Conservation (phyloP, 2,113 vertebrate species). For the Cyprichromis sp. region DNA sequence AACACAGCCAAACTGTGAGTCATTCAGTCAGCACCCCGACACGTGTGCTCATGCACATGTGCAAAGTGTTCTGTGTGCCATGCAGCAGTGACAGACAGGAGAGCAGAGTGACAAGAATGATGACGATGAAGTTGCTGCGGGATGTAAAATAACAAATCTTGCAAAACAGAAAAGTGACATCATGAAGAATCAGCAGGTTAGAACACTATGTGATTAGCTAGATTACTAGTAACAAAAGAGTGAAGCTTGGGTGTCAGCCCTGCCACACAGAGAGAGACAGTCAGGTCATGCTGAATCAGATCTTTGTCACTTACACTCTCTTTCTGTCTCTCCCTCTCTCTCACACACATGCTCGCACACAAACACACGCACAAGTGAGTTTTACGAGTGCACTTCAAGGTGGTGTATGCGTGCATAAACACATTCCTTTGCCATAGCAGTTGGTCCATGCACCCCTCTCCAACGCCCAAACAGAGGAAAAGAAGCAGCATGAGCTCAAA, state of each 20-base stretch:
- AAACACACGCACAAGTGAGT: slow-evolving; percentile 18
- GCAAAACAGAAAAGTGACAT: slow-evolving; percentile 46
- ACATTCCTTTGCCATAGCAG: slow-evolving; percentile 66
- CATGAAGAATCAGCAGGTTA: slow-evolving; percentile 35
- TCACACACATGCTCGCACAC: neutral
- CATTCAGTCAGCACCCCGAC: neutral
- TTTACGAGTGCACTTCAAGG: slow-evolving; percentile 37
- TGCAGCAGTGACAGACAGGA: slow-evolving; percentile 26
- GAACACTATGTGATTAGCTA: slow-evolving; percentile 38
- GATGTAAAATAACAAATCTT: slow-evolving; percentile 20
- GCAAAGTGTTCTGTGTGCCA: slow-evolving; percentile 11
- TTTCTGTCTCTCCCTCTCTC: neutral
- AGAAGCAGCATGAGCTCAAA: slow-evolving; percentile 68
- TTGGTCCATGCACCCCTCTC: slow-evolving; percentile 57
- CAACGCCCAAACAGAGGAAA: slow-evolving; percentile 59
- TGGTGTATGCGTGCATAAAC: slow-evolving; percentile 50
- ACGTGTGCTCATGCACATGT: neutral
- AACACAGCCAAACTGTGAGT: slow-evolving; percentile 1
- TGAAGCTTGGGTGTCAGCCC: slow-evolving; percentile 15
- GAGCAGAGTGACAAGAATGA: slow-evolving; percentile 11
- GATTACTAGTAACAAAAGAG: slow-evolving; percentile 35
- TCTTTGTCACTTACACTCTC: slow-evolving; percentile 2
- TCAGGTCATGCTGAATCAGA: slow-evolving; percentile 56
- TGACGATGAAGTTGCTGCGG: slow-evolving; percentile 35
- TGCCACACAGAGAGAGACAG: slow-evolving; percentile 39